Evolutionary conservation across 2,888 invertebrate species (phyloP).

Genomic region (Therioaphis trifolii): DNA sequence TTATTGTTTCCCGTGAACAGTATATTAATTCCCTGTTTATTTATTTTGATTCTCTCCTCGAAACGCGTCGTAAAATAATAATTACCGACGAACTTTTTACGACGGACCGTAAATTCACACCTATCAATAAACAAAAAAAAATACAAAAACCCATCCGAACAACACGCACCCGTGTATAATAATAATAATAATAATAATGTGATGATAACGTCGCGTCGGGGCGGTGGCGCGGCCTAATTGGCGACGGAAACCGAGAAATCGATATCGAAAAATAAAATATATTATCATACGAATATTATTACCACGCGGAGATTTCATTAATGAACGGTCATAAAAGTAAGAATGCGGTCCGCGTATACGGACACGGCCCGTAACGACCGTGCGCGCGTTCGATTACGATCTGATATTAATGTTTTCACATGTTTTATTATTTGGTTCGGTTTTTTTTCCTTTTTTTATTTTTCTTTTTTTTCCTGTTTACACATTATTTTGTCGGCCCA

Average conservation of each 20-base stretch:
- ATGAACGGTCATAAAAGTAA: conserved; percentile 51
- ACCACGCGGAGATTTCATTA: conserved; percentile 20
- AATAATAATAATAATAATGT: not conserved
- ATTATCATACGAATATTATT: too few species aligned
- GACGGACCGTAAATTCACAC: conserved; percentile 53
- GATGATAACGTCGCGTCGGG: not conserved
- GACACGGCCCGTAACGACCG: not conserved
- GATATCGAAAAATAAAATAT: not conserved
- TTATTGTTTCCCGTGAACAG: conserved; percentile 6
- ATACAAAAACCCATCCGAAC: not conserved
- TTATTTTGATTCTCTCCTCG: not conserved
- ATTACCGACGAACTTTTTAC: conserved; percentile 37
- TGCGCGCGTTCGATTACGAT: conserved; percentile 18
- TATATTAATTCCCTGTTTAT: not conserved
- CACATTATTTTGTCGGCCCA: not conserved
- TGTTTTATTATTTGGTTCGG: conserved; percentile 18
- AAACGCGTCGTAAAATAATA: not conserved
- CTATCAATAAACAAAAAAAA: not conserved
- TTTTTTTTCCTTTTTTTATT: not conserved
- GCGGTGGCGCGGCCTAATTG: conserved; percentile 27
- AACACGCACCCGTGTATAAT: not conserved
- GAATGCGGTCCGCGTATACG: conserved; percentile 18
- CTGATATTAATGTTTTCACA: conserved; percentile 42
- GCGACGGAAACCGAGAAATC: conserved; percentile 46
- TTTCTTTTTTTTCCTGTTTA: conserved; percentile 24